These are phyloP conservation scores for Brachynemurus nebulosus DNA, from an alignment of 2,888 invertebrate genomes.

Conservation along the genomic window DNA sequence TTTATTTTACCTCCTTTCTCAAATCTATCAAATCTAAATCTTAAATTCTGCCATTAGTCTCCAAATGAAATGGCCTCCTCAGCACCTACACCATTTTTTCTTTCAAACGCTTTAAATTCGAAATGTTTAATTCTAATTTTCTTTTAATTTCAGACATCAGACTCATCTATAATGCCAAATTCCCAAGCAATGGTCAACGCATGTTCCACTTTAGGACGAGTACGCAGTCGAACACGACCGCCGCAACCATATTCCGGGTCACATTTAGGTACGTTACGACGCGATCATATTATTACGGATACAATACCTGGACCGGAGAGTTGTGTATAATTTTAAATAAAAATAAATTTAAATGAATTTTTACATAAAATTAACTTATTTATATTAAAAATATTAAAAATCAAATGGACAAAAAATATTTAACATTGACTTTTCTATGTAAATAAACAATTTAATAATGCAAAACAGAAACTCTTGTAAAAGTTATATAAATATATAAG, in stretches of 20 bases:
- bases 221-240: constrained; percentile 27
- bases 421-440: too few relatives aligned
- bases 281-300: constrained; percentile 70
- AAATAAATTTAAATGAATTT: neutral
- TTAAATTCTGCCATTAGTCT: too few relatives aligned
- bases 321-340: constrained; percentile 51
- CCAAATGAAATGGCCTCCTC: too few relatives aligned
- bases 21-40: too few relatives aligned
- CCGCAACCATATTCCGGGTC: constrained; percentile 34
- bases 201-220: constrained; percentile 25
- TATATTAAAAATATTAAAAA: neutral
- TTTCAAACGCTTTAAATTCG: too few relatives aligned
- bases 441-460: too few relatives aligned
- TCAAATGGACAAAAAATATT: neutral
- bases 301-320: constrained; percentile 79
- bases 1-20: too few relatives aligned
- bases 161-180: constrained; percentile 12
- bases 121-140: neutral
- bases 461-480: too few relatives aligned
- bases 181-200: constrained; percentile 16
- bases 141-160: constrained; percentile 11
- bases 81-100: too few relatives aligned
- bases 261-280: constrained; percentile 44
- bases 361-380: neutral
- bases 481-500: too few relatives aligned